These are phyloP conservation scores for Formicarius rufipectus DNA, from an alignment of 2,113 vertebrate genomes.

Conservation along the genomic window DNA sequence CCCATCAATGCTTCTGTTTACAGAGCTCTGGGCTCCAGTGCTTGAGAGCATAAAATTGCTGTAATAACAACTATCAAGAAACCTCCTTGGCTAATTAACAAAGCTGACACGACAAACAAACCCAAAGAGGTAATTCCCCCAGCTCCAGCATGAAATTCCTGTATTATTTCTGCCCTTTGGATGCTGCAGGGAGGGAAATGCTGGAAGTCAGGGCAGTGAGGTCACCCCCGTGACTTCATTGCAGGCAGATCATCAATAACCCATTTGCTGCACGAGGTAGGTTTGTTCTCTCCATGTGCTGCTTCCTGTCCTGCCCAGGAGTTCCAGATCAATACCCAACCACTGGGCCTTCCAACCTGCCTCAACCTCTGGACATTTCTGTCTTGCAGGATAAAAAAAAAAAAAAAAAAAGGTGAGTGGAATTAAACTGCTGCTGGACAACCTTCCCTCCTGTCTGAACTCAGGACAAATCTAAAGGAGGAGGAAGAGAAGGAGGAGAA, in stretches of 20 bases:
- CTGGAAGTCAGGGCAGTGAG: background rate
- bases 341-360: background rate
- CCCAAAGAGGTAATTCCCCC: background rate
- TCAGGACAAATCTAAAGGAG: background rate
- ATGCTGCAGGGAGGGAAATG: background rate
- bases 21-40: background rate
- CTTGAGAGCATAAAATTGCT: background rate
- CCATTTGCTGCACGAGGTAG: background rate
- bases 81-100: constrained; percentile 23
- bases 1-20: background rate
- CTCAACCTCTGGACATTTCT: background rate
- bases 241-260: background rate
- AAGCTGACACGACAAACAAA: background rate
- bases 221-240: background rate
- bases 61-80: background rate
- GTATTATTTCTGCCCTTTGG: background rate
- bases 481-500: no score
- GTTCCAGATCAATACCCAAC: background rate
- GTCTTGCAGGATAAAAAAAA: background rate
- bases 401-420: background rate
- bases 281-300: background rate
- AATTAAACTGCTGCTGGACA: background rate
- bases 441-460: background rate
- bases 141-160: background rate
- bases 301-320: background rate